Conservation (phyloP, 2,888 invertebrate species). For the Ormyrus labotus region DNA sequence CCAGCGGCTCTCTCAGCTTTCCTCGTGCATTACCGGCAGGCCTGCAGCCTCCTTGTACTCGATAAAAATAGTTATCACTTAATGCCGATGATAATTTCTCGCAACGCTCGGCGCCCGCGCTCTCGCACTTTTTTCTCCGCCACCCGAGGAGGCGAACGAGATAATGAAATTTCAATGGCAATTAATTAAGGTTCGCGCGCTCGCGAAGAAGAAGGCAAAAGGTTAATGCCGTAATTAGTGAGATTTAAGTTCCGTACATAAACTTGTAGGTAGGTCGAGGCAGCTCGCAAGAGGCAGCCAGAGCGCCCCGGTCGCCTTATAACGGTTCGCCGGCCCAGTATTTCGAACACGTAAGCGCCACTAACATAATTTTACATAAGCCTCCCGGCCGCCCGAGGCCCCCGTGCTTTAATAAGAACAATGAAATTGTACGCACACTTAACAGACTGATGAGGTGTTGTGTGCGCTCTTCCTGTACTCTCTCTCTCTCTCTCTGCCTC, state of each 20-base stretch:
- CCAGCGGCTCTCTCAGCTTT: too few relatives aligned
- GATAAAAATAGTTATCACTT: conserved; percentile 12
- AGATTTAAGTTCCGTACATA: conserved; percentile 40
- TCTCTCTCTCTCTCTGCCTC: too few relatives aligned
- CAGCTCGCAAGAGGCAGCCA: not conserved
- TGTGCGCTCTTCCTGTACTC: too few relatives aligned
- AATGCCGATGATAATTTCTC: not conserved
- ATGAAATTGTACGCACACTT: conserved; percentile 63
- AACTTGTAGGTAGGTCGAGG: conserved; percentile 10
- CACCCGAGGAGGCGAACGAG: not conserved
- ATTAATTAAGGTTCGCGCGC: conserved; percentile 17
- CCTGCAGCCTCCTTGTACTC: too few relatives aligned
- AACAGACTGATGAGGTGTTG: conserved; percentile 56
- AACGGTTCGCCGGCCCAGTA: conserved; percentile 24
- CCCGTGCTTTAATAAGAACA: conserved; percentile 56
- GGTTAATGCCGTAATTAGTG: conserved; percentile 31
- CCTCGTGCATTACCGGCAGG: too few relatives aligned
- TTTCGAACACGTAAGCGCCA: conserved; percentile 56
- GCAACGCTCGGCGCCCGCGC: not conserved
- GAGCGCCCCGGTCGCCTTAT: conserved; percentile 24
- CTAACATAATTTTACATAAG: conserved; percentile 61
- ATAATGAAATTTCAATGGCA: conserved; percentile 38
- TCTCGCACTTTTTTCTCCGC: not conserved
- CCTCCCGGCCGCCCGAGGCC: not conserved
- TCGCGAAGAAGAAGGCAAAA: conserved; percentile 22